Evolutionary conservation across 2,888 invertebrate genomes (phyloP).

Genomic region (Asteroscopus sphinx): DNA sequence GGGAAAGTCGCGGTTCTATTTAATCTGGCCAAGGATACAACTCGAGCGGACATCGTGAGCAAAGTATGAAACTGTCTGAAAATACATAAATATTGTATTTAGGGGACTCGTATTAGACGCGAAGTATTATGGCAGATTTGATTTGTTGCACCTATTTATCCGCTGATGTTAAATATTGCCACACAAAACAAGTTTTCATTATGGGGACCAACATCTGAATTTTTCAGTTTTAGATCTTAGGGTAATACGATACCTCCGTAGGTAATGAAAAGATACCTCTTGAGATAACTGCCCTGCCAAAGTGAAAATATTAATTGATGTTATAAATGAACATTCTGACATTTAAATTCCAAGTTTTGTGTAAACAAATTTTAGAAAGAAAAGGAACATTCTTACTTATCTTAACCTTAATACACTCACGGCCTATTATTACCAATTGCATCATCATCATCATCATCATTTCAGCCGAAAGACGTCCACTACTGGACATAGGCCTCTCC

Average conservation of each 20-base stretch:
- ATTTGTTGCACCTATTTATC: slow-evolving; percentile 57
- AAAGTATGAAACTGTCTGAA: slow-evolving; percentile 87
- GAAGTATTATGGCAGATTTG: slow-evolving; percentile 61
- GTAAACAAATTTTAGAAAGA: slow-evolving; percentile 14
- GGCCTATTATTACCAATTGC: no score
- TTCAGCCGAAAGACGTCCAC: no score
- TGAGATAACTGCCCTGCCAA: slow-evolving; percentile 50
- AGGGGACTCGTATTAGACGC: slow-evolving; percentile 69
- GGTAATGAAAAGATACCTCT: slow-evolving; percentile 23
- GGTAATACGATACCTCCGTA: slow-evolving; percentile 1
- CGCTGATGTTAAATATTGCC: slow-evolving; percentile 23
- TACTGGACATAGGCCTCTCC: no score
- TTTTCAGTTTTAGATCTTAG: slow-evolving; percentile 2
- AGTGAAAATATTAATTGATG: slow-evolving; percentile 27
- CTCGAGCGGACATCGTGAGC: slow-evolving; percentile 81
- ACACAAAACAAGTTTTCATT: slow-evolving; percentile 13
- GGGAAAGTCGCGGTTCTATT: slow-evolving; percentile 69
- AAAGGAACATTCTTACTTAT: slow-evolving; percentile 4
- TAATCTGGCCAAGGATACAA: slow-evolving; percentile 73
- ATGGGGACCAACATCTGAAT: background rate
- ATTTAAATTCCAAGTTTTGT: slow-evolving; percentile 29
- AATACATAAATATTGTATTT: slow-evolving; percentile 89
- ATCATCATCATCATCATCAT: no score
- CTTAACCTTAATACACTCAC: no score
- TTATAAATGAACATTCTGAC: slow-evolving; percentile 22